Percentiles rank a stretch among this genome's conserved stretches.
phyloP scores from a whole-genome alignment of 92 coral and sea anemone species.

The Palythoa caribaeorum region DNA sequence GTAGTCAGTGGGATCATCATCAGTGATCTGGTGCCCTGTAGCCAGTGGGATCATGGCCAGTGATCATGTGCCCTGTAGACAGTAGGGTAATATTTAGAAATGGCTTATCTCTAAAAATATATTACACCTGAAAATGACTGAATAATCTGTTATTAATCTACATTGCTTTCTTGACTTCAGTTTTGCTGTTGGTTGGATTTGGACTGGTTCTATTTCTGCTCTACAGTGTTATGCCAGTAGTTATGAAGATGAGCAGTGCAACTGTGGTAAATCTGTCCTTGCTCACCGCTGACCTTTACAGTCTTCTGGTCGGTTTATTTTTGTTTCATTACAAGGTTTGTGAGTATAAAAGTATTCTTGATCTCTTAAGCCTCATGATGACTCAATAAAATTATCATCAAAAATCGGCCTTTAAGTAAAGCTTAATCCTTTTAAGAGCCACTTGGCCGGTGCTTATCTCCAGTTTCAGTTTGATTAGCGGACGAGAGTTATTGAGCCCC shows the following conservation, averaged over 20 bases:
- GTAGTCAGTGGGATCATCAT: no score
- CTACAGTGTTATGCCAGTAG: slow-evolving; percentile 81
- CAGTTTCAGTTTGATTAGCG: no score
- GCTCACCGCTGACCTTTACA: slow-evolving; percentile 93
- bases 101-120: neutral
- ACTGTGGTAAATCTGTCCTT: slow-evolving; percentile 89
- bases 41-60: no score
- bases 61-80: no score
- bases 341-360: neutral
- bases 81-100: no score
- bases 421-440: no score
- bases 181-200: slow-evolving; percentile 73
- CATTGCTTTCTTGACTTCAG: slow-evolving; percentile 51
- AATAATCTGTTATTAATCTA: neutral
- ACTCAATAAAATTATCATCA: no score
- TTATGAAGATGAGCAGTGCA: slow-evolving; percentile 86
- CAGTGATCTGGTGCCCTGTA: no score
- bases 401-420: no score
- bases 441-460: no score
- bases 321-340: slow-evolving; percentile 87
- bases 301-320: slow-evolving; percentile 85
- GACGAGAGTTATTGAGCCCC: no score
- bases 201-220: slow-evolving; percentile 76
- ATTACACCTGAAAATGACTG: neutral
- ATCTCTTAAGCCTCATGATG: no score